Evolutionary conservation across 2,888 invertebrate species (phyloP), one percentile per base, ranked within the genome.

Genomic region (Blastobasis adustella): DNA sequence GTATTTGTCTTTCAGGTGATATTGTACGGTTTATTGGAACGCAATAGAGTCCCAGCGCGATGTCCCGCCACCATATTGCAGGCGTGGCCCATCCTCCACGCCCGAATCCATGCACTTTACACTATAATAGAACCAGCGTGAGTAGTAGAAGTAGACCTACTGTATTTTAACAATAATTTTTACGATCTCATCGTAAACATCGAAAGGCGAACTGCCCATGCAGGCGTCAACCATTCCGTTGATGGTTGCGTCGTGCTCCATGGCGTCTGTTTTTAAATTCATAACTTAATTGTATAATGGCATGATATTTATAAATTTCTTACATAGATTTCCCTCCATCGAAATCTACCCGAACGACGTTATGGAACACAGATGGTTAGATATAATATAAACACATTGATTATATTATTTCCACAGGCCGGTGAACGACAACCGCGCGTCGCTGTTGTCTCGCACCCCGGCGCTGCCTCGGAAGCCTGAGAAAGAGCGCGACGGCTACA

Each of bases 1-100:
- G 6, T 46, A 37, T 45, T 23, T 45, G 10, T 5, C 7, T 49
- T 49, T 36, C 58, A 85, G 86, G 91, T 93, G 54, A 95, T 97
- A 55, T 83, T 99, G 37, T 96, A 97, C 72, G 97, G 95, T 5
- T 94, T 98, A 65, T 83, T 98, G 67, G 96, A 98, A 71, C 91
- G 95, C 36, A 94, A 93, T 56, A 92, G 94, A 53, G 93, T 98
- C 48, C 91, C 96, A 23, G 92, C 94, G 9, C 90, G 92, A 41
- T 98, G 98, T 71, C 95, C 96, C 0, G 92, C 94, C 37, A 96
- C 97, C 1, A 92, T 97, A 0, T 91, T 93, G 45, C 96, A 97
- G 70, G 96, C 98, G 4, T 99, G 99, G 99, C 97, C 98, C 0
- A 94, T 98, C 53, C 94, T 98, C 37, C 98, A 96, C 85, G 93